A percentile compares a stretch with the other conserved stretches of the same genome.
phyloP scores from a whole-genome alignment of 2,888 invertebrate genomes.

The Drosophila subsilvestris region DNA sequence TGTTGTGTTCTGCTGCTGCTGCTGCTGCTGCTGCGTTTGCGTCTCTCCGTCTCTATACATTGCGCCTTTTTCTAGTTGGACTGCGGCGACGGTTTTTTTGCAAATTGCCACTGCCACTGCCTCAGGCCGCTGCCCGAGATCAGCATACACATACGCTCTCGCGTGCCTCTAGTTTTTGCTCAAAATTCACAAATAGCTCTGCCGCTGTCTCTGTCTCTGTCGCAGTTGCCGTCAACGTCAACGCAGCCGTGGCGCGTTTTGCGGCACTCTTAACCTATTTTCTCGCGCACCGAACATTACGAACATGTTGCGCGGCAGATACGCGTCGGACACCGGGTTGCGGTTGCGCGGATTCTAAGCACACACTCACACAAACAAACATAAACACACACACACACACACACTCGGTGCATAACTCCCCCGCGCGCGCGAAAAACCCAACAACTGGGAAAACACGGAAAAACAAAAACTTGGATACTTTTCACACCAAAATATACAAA shows the following conservation, averaged over 20 bases:
- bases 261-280: slow-evolving; percentile 82
- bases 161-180: slow-evolving; percentile 65
- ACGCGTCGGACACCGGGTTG: slow-evolving; percentile 79
- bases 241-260: slow-evolving; percentile 60
- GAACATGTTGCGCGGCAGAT: slow-evolving; percentile 83
- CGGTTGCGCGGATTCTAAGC: slow-evolving; percentile 79
- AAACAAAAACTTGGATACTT: slow-evolving; percentile 16
- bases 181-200: slow-evolving; percentile 50
- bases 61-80: slow-evolving; percentile 77
- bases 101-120: slow-evolving; percentile 63
- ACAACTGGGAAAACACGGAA: slow-evolving; percentile 46
- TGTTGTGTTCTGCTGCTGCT: slow-evolving; percentile 21
- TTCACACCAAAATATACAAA: slow-evolving; percentile 6
- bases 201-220: slow-evolving; percentile 8
- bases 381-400: slow-evolving; percentile 18
- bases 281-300: slow-evolving; percentile 81
- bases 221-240: slow-evolving; percentile 56
- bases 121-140: slow-evolving; percentile 58
- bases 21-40: slow-evolving; percentile 50
- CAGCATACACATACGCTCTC: slow-evolving; percentile 68
- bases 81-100: slow-evolving; percentile 64
- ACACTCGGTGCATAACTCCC: slow-evolving; percentile 14
- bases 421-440: not conserved
- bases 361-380: slow-evolving; percentile 24
- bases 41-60: slow-evolving; percentile 26